Conservation (phyloP, 2,888 invertebrate species). For the Agrotis clavis region DNA sequence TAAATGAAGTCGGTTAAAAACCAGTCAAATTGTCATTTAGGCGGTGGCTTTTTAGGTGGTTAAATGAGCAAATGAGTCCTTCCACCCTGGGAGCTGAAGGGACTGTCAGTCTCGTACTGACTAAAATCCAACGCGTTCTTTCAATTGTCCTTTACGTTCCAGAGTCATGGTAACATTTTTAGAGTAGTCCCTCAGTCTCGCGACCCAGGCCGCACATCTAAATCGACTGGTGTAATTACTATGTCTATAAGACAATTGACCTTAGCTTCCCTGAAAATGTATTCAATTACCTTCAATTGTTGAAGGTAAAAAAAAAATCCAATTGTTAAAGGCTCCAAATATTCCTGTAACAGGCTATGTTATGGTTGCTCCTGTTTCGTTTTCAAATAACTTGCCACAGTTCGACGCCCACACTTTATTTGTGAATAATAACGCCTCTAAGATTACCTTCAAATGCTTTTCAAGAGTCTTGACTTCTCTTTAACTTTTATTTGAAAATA, state of each 20-base stretch:
- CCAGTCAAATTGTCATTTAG: too few relatives aligned
- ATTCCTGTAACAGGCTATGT: slow-evolving; percentile 29
- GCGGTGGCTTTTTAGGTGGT: too few relatives aligned
- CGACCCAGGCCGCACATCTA: too few relatives aligned
- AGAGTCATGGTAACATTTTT: too few relatives aligned
- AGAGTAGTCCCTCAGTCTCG: too few relatives aligned
- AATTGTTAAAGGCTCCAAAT: slow-evolving; percentile 22
- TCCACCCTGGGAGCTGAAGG: too few relatives aligned
- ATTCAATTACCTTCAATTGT: slow-evolving; percentile 28
- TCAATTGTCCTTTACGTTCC: too few relatives aligned
- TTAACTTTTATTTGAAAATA: slow-evolving; percentile 39
- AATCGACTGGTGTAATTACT: background rate
- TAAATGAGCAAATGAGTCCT: too few relatives aligned
- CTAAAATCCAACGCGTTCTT: too few relatives aligned
- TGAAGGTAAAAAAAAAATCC: too few relatives aligned
- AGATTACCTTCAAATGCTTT: slow-evolving; percentile 47
- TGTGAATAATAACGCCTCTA: slow-evolving; percentile 39
- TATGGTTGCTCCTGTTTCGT: slow-evolving; percentile 54
- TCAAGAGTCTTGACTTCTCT: background rate
- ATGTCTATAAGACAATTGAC: slow-evolving; percentile 6
- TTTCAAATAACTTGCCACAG: slow-evolving; percentile 60
- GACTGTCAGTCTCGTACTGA: too few relatives aligned
- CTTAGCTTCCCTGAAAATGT: slow-evolving; percentile 6
- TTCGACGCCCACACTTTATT: slow-evolving; percentile 49
- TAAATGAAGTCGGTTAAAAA: too few relatives aligned